A percentile compares a stretch with the other conserved stretches of the same genome.
Evolutionary conservation across 2,797 vertebrate species (phyloP).

Genomic region (Esox masquinongy): DNA sequence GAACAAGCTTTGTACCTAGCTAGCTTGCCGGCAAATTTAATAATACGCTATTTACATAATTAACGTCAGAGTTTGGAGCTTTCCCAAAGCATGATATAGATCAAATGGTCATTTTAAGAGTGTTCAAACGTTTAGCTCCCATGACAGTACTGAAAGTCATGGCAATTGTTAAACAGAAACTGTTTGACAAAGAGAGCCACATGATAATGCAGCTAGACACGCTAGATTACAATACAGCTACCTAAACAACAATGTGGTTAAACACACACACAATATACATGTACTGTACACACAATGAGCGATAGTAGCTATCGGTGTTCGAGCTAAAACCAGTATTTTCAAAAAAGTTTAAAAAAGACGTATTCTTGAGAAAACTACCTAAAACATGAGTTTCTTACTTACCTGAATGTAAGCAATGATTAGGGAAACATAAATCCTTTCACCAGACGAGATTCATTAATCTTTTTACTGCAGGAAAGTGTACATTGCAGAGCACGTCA

Average conservation of each 20-base stretch:
- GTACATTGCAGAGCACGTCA: background rate
- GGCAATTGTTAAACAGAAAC: background rate
- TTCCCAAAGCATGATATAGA: background rate
- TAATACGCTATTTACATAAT: background rate
- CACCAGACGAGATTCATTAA: background rate
- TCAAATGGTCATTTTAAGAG: background rate
- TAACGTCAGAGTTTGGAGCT: background rate
- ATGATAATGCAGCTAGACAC: background rate
- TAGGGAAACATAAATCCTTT: background rate
- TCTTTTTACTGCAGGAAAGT: background rate
- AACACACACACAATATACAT: background rate
- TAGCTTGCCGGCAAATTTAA: too few species aligned
- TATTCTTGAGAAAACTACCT: background rate
- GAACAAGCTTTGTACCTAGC: too few species aligned
- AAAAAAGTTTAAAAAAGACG: background rate
- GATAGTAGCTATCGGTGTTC: background rate
- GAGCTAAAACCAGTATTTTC: background rate
- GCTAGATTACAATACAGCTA: too few species aligned
- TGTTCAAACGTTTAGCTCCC: background rate
- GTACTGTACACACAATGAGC: too few species aligned
- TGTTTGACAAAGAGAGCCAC: background rate
- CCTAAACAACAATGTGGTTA: background rate
- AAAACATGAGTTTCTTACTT: background rate
- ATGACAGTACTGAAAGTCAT: background rate
- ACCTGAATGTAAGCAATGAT: background rate